Base-by-base conservation (phyloP, 2,113 vertebrate species). In the Nothocercus nigrocapillus region DNA sequence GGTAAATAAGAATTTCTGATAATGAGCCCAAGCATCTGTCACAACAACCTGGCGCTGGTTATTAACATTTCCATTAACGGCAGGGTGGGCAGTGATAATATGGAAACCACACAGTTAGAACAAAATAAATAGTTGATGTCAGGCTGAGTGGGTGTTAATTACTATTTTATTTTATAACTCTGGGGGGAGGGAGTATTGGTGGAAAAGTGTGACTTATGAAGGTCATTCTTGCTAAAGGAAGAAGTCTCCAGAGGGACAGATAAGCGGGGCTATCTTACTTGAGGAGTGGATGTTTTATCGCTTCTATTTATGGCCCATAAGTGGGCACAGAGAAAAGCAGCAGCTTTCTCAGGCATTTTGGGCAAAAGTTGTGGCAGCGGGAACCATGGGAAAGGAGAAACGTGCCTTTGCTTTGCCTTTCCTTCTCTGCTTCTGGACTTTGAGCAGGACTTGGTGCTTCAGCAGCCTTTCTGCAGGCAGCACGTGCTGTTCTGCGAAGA, bases 1-100 rank as follows among this genome's bases (percentile, higher is more conserved):
- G 98, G 98, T 98, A 98, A 99, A 98, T 98, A 98, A 98, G 98
- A 98, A 98, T 98, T 98, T 98, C 98, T 98, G 98, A 98, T 98
- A 98, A 98, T 98, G 98, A 98, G 98, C 96, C 95, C 78, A 93
- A 98, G 98, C 98, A 98, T 98, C 98, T 99, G 98, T 98, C 97
- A 94, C 97, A 97, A 96, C 98, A 98, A 98, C 98, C 98, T 98
- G 98, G 98, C 79, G 97, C 94, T 97, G 98, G 98, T 97, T 98
- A 98, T 98, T 98, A 98, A 98, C 98, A 98, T 98, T 98, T 97
- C 98, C 98, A 98, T 98, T 98, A 98, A 97, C 96, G 97, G 97
- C 97, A 92, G 98, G 98, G 98, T 97, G 97, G 97, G 97, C 97
- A 97, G 98, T 95, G 95, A 95, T 96, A 96, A 97, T 96, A 96